Conservation (phyloP, 2,797 vertebrate genomes). For the Sebastolobus altivelis region DNA sequence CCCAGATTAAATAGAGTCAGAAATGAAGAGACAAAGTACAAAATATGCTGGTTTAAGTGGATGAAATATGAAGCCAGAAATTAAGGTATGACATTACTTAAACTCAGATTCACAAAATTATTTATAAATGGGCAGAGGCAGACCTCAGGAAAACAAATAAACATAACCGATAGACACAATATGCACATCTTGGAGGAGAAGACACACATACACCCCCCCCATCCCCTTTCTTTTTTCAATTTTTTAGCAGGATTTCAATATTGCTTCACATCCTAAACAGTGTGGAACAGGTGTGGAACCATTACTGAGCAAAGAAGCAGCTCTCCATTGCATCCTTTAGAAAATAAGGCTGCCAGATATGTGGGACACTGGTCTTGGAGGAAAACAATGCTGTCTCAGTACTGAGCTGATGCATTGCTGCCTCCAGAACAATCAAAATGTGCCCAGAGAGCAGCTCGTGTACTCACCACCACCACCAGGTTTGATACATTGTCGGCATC, state of each 20-base stretch:
- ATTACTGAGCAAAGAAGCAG: background rate
- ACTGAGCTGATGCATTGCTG: background rate
- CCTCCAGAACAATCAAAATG: conserved; percentile 14
- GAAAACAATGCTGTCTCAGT: background rate
- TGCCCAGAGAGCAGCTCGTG: background rate
- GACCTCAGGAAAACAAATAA: no score
- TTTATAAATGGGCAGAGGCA: no score
- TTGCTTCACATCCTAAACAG: conserved; percentile 3
- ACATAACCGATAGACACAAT: no score
- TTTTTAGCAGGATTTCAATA: background rate
- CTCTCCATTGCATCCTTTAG: background rate
- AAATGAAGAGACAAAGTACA: no score
- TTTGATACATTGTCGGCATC: background rate
- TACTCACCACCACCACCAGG: background rate
- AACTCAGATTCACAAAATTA: no score
- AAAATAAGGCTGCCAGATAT: conserved; percentile 4
- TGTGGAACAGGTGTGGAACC: background rate
- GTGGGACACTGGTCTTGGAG: background rate
- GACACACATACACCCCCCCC: no score
- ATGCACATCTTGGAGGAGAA: no score
- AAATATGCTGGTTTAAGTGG: background rate
- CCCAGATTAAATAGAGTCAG: no score
- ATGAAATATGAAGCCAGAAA: background rate
- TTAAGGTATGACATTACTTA: background rate
- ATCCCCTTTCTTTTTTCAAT: no score